Percentiles rank a stretch among this genome's conserved stretches.
phyloP scores from a whole-genome alignment of 2,888 invertebrate genomes.

The Gymnoscelis rufifasciata region DNA sequence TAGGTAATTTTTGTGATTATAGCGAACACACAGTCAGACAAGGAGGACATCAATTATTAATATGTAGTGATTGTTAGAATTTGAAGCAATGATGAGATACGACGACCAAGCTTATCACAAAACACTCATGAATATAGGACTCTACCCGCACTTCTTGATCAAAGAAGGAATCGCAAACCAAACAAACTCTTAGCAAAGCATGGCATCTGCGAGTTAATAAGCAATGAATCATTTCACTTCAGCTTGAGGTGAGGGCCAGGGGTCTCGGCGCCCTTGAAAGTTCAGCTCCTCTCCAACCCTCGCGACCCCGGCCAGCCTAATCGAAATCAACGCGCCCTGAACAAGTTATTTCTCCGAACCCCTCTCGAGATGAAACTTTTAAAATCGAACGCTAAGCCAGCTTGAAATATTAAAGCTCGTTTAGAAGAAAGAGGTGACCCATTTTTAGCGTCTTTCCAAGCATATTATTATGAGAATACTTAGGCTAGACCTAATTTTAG shows the following conservation, averaged over 20 bases:
- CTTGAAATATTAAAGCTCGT: slow-evolving; percentile 14
- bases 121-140: slow-evolving; percentile 7
- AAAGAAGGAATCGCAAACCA: slow-evolving; percentile 14
- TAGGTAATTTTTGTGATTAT: too few relatives aligned
- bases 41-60: too few relatives aligned
- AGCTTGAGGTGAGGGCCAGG: slow-evolving; percentile 17
- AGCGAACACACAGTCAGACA: too few relatives aligned
- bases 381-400: slow-evolving; percentile 14
- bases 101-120: too few relatives aligned
- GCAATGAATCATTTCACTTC: slow-evolving; percentile 25
- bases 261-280: slow-evolving; percentile 29
- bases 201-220: slow-evolving; percentile 19
- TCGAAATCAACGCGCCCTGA: slow-evolving; percentile 40
- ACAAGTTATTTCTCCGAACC: slow-evolving; percentile 26
- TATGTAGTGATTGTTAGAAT: too few relatives aligned
- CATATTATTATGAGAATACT: slow-evolving; percentile 3
- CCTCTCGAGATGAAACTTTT: slow-evolving; percentile 21
- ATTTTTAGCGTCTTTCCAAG: slow-evolving; percentile 13
- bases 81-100: too few relatives aligned
- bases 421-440: slow-evolving; percentile 15
- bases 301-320: slow-evolving; percentile 34
- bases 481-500: slow-evolving; percentile 6
- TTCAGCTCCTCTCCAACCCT: slow-evolving; percentile 23
- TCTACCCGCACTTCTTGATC: slow-evolving; percentile 24
- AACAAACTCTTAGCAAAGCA: slow-evolving; percentile 10